These are phyloP conservation scores for Porites rus DNA, from an alignment of 92 coral and sea anemone genomes.

Conservation along the genomic window DNA sequence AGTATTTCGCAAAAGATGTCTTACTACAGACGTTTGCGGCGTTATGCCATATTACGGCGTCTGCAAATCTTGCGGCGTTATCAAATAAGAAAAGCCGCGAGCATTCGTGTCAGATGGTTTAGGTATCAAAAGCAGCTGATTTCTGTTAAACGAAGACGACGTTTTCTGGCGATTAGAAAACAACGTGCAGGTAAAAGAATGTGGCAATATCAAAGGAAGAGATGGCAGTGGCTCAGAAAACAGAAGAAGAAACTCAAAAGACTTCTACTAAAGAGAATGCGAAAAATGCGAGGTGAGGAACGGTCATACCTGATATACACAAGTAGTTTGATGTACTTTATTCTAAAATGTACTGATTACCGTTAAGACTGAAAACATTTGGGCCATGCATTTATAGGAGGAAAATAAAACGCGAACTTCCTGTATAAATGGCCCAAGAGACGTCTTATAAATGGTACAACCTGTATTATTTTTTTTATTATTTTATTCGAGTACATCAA, in stretches of 20 bases:
- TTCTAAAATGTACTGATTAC: too few species aligned
- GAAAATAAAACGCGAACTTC: too few species aligned
- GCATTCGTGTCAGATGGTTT: background rate
- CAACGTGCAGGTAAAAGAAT: slow-evolving; percentile 2
- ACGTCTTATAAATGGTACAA: too few species aligned
- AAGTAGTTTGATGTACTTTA: too few species aligned
- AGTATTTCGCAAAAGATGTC: slow-evolving; percentile 19
- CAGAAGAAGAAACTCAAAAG: slow-evolving; percentile 13
- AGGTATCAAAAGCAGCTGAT: slow-evolving; percentile 21
- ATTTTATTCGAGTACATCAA: too few species aligned
- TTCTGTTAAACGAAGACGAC: slow-evolving; percentile 1
- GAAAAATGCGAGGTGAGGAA: slow-evolving; percentile 23
- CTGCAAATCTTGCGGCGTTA: background rate
- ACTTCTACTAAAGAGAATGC: background rate
- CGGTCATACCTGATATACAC: too few species aligned
- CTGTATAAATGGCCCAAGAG: too few species aligned
- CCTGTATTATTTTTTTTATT: too few species aligned
- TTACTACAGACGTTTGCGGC: slow-evolving; percentile 2
- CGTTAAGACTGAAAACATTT: too few species aligned
- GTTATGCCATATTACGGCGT: background rate
- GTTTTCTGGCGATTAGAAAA: background rate
- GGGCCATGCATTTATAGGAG: too few species aligned
- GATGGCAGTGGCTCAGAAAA: background rate
- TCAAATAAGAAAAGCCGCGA: slow-evolving; percentile 11
- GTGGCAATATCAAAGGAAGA: slow-evolving; percentile 9